A percentile compares a stretch with the other conserved stretches of the same genome.
Evolutionary conservation across 1,140 invertebrate genomes (phyloP).

Genomic region (Habropoda laboriosa): DNA sequence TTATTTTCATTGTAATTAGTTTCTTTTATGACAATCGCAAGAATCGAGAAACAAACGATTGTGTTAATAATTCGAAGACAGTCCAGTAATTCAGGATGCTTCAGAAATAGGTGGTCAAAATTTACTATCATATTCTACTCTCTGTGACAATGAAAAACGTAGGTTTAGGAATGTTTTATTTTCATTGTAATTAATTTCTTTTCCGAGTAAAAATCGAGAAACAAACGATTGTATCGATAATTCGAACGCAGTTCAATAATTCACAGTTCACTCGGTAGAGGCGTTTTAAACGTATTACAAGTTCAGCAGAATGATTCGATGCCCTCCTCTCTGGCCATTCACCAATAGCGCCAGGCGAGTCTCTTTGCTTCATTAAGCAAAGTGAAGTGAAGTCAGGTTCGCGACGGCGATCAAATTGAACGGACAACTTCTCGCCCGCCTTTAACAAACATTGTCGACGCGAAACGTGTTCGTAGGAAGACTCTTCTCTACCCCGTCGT

Average conservation of each 20-base stretch:
- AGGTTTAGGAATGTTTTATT: too few species aligned
- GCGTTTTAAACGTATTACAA: background rate
- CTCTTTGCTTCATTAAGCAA: conserved; percentile 25
- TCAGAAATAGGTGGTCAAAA: too few species aligned
- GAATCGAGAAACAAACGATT: background rate
- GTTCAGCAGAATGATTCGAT: background rate
- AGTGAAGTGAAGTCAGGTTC: conserved; percentile 18
- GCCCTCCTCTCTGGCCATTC: background rate
- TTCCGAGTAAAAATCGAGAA: background rate
- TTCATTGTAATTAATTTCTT: background rate
- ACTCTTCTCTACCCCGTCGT: background rate
- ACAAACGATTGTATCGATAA: background rate
- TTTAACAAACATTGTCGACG: background rate
- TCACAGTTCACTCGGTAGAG: background rate
- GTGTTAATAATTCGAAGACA: background rate
- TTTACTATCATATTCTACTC: too few species aligned
- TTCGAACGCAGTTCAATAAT: background rate
- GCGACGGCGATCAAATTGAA: conserved; percentile 13
- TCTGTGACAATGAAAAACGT: too few species aligned
- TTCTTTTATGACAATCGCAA: background rate
- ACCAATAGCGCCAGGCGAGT: background rate
- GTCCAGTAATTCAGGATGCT: background rate
- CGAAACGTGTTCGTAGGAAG: background rate
- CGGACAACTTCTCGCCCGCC: background rate
- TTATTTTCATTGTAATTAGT: background rate